These are phyloP conservation scores for Danaus melanippus DNA, from an alignment of 1,140 invertebrate species.

Conservation along the genomic window DNA sequence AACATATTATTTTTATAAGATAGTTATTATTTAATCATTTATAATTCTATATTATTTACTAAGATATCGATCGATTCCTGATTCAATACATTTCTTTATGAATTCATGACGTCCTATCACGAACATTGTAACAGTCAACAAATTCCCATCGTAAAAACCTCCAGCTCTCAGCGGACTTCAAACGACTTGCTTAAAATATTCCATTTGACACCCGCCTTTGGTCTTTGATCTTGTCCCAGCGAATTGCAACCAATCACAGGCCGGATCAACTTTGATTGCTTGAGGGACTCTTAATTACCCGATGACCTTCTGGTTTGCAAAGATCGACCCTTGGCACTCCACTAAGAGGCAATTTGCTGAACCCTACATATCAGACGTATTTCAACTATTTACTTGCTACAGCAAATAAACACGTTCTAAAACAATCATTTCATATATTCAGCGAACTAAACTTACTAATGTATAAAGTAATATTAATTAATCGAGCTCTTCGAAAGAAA, in stretches of 20 bases:
- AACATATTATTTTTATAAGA: no score
- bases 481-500: no score
- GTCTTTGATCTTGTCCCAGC: slow-evolving; percentile 19
- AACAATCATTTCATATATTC: no score
- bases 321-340: slow-evolving; percentile 12
- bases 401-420: not conserved
- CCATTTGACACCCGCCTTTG: slow-evolving; percentile 19
- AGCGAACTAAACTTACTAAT: no score
- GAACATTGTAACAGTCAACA: slow-evolving; percentile 6
- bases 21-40: no score
- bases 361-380: no score
- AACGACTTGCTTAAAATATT: slow-evolving; percentile 23
- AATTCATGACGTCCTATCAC: no score
- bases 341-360: slow-evolving; percentile 15
- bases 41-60: no score
- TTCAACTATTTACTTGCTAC: not conserved
- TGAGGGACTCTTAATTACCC: slow-evolving; percentile 25
- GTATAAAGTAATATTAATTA: no score
- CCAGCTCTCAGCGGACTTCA: slow-evolving; percentile 15
- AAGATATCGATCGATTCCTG: no score
- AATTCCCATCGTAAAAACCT: slow-evolving; percentile 14
- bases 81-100: no score
- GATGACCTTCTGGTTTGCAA: slow-evolving; percentile 16
- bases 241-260: slow-evolving; percentile 19
- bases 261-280: slow-evolving; percentile 22